Conservation (phyloP, 2,888 invertebrate genomes). For the Perithous albicinctus region DNA sequence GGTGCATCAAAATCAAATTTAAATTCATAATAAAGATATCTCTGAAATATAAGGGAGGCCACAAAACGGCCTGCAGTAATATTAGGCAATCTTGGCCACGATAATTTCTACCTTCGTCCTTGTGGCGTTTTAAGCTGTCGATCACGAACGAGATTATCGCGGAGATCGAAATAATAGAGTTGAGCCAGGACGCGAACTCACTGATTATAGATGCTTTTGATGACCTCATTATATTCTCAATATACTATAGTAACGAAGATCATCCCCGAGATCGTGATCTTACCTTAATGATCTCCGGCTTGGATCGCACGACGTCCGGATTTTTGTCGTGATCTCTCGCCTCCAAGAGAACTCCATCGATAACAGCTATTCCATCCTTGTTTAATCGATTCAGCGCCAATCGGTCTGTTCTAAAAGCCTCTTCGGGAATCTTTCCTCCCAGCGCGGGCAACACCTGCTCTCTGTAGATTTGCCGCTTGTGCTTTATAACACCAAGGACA, state of each 20-base stretch:
- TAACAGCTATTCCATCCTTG: constrained; percentile 87
- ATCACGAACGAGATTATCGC: constrained; percentile 51
- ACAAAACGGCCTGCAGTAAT: neutral
- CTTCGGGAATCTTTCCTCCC: constrained; percentile 88
- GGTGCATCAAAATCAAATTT: neutral
- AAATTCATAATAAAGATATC: neutral
- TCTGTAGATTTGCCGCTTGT: constrained; percentile 88
- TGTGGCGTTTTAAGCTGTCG: constrained; percentile 20
- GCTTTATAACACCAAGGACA: constrained; percentile 77
- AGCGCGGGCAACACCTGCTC: constrained; percentile 87
- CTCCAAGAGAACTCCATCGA: constrained; percentile 87
- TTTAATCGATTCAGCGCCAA: constrained; percentile 87
- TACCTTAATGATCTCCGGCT: constrained; percentile 79
- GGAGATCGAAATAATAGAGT: constrained; percentile 24
- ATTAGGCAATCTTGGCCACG: constrained; percentile 42
- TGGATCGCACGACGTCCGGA: constrained; percentile 74
- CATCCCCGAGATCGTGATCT: constrained; percentile 25
- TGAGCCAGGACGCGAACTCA: constrained; percentile 15
- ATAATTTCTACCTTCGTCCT: constrained; percentile 25
- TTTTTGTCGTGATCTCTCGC: constrained; percentile 81
- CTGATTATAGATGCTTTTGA: neutral
- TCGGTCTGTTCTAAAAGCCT: constrained; percentile 87
- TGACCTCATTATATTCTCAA: constrained; percentile 29
- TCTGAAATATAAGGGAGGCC: neutral
- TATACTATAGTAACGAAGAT: neutral